Conservation (phyloP, 2,888 invertebrate genomes). For the Melinaea menophilus region DNA sequence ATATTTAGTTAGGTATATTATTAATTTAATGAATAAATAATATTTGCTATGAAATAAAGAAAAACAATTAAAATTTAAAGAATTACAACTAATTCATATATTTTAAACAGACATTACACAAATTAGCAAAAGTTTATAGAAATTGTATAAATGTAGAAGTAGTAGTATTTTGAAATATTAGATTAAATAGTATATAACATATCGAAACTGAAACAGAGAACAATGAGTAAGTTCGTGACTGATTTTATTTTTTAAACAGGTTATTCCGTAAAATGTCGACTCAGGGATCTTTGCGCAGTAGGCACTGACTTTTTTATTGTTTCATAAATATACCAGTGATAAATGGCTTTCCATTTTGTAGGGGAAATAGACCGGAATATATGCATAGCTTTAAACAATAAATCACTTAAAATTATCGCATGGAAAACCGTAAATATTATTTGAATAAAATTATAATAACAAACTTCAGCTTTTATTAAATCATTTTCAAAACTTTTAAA, state of each 20-base stretch:
- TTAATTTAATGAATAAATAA: too few relatives aligned
- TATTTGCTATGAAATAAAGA: too few relatives aligned
- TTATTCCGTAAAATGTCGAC: slow-evolving; percentile 24
- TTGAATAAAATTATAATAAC: too few relatives aligned
- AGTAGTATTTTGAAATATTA: background rate
- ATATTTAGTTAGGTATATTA: too few relatives aligned
- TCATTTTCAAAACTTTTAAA: too few relatives aligned
- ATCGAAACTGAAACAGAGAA: slow-evolving; percentile 2
- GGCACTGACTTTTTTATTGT: slow-evolving; percentile 27
- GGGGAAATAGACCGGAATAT: slow-evolving; percentile 10
- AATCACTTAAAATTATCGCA: too few relatives aligned
- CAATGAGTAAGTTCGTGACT: slow-evolving; percentile 8
- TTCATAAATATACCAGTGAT: slow-evolving; percentile 26
- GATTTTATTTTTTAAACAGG: slow-evolving; percentile 22
- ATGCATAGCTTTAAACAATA: background rate
- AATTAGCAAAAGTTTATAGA: too few relatives aligned
- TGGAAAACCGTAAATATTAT: too few relatives aligned
- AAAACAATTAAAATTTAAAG: too few relatives aligned
- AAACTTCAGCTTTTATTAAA: too few relatives aligned
- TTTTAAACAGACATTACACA: too few relatives aligned
- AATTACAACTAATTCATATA: too few relatives aligned
- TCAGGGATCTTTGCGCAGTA: slow-evolving; percentile 22
- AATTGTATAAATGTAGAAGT: background rate
- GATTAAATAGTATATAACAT: background rate
- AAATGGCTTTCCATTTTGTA: slow-evolving; percentile 19